These are phyloP conservation scores for Formica selysi DNA, from an alignment of 1,140 invertebrate species.

Conservation along the genomic window DNA sequence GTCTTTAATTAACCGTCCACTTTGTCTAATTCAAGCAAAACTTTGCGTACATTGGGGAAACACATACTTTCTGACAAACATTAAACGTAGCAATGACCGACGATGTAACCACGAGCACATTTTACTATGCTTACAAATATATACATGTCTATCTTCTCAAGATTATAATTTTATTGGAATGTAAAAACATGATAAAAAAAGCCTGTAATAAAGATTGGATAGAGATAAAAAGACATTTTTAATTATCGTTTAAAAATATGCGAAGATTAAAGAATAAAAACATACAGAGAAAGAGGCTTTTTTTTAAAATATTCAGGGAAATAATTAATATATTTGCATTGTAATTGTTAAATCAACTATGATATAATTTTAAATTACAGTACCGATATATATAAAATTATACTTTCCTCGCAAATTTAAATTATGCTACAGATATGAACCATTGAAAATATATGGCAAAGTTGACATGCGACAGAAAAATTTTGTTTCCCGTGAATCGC, in stretches of 20 bases:
- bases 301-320: background rate
- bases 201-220: background rate
- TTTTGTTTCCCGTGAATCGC: background rate
- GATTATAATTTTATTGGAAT: background rate
- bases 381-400: conserved; percentile 11
- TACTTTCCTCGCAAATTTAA: background rate
- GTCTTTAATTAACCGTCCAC: conserved; percentile 25
- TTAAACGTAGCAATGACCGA: background rate
- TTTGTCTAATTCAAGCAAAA: conserved; percentile 16
- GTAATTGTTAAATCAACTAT: background rate
- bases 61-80: background rate
- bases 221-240: background rate
- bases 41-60: conserved; percentile 7
- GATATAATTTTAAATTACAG: conserved; percentile 36
- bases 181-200: conserved; percentile 1
- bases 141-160: too few relatives aligned
- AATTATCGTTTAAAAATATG: background rate
- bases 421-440: background rate
- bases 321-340: conserved; percentile 31
- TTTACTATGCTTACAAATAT: background rate
- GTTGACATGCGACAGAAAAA: background rate
- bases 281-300: background rate
- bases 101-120: conserved; percentile 5
- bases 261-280: conserved; percentile 9
- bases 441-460: background rate